Base-by-base conservation (phyloP, 2,113 vertebrate genomes). In the Aptenodytes forsteri region DNA sequence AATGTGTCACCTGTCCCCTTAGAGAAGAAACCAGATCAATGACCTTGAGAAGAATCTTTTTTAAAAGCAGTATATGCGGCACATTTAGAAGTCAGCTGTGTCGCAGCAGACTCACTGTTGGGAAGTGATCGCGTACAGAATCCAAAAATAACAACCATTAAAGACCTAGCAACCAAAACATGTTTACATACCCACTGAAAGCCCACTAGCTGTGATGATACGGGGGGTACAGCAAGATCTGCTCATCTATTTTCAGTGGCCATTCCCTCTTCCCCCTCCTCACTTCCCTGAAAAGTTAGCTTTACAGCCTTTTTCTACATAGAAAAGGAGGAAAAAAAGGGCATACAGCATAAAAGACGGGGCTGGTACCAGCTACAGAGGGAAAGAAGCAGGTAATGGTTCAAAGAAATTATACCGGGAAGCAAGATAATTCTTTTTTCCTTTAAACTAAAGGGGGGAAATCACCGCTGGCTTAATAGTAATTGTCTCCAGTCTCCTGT, bases 141-240 rank as follows among this genome's bases (percentile, higher is more conserved):
- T 95, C 98, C 98, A 97, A 98, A 98, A 98, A 98, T 98, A 98
- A 96, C 95, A 90, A 49, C 92, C 93, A 77, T 91, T 90, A 94
- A 97, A 98, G 98, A 97, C 98, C 96, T 98, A 98, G 98, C 98
- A 98, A 98, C 98, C 97, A 97, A 97, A 98, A 98, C 98, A 98
- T 98, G 98, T 98, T 98, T 98, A 98, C 22, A 67, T 91, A 86
- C 92, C 96, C 79, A 70, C 46, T 21, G 87, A 94, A 95, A 90
- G 87, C 91, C 93, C 65, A 46, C 84, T 50, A 72, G 95, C 77
- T 89, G 94, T 32, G 59, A 83, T 64, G 95, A 95, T 87, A 95
- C 6, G 26, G 95, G 90, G 65, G 81, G 49, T 9, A 94, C 14
- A 22, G 79, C 38, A 55, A 62, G 93, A 88, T 25, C 84, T 38